Base-by-base conservation (phyloP, 2,888 invertebrate species). In the Lumbricus terrestris region DNA sequence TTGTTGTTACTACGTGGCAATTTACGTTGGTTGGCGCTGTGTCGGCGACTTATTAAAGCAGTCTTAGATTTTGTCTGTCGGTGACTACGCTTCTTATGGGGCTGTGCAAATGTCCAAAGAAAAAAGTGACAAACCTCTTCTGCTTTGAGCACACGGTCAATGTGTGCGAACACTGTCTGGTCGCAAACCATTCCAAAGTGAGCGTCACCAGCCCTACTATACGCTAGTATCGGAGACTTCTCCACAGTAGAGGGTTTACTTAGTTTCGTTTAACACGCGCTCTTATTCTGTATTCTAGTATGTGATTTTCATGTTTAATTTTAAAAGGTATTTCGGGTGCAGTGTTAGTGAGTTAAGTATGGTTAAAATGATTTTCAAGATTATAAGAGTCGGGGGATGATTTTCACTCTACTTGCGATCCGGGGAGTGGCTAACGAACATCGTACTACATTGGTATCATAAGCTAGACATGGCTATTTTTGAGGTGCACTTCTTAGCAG, bases 101-200 rank as follows among this genome's bases (percentile, higher is more conserved):
- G 92, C 96, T 99, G 92, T 99, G 99, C 96, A 99, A 99, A 95
- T 99, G 99, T 96, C 98, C 99, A 35, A 98, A 99, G 95, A 96
- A 98, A 93, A 97, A 97, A 95, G 98, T 99, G 92, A 99, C 99
- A 91, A 99, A 98, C 96, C 97, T 99, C 95, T 99, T 99, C 96
- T 99, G 99, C 96, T 99, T 98, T 95, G 99, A 99, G 95, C 99
- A 99, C 95, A 96, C 98, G 94, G 99, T 99, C 47, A 99, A 99
- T 96, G 99, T 99, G 94, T 99, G 99, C 95, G 99, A 99, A 96
- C 97, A 98, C 96, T 99, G 99, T 96, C 97, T 99, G 97, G 98
- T 99, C 92, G 97, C 97, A 93, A 98, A 97, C 95, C 99, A 99
- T 96, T 97, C 97, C 82, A 98, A 97, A 96, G 99, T 99, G 96